Conservation (phyloP, 2,113 vertebrate genomes). For the Zosterops japonicus region DNA sequence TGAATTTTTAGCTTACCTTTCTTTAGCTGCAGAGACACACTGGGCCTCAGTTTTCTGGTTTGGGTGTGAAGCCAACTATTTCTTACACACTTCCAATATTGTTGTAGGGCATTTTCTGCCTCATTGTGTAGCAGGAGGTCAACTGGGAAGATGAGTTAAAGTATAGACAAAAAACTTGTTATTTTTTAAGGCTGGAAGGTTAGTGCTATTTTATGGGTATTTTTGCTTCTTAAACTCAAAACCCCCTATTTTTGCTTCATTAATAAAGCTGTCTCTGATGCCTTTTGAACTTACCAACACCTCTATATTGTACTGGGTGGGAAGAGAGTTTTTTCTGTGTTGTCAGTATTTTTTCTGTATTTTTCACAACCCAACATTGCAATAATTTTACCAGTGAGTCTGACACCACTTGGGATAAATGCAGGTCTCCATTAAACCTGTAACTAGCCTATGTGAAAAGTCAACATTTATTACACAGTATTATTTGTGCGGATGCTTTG, state of each 20-base stretch:
- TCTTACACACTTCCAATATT: neutral
- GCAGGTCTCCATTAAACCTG: conserved; percentile 42
- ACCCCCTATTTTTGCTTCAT: neutral
- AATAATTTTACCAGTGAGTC: conserved; percentile 5
- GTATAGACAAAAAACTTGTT: neutral
- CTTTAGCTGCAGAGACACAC: neutral
- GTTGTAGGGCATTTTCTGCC: neutral
- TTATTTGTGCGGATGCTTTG: neutral
- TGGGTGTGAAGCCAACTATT: neutral
- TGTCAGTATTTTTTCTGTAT: conserved; percentile 11
- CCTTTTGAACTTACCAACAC: neutral
- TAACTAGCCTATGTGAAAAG: conserved; percentile 49
- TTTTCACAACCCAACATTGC: conserved; percentile 41
- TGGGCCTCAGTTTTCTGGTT: neutral
- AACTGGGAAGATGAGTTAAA: neutral
- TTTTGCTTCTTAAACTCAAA: neutral
- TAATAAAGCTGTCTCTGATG: conserved; percentile 8
- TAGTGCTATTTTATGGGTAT: neutral
- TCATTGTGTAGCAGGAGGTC: conserved; percentile 24
- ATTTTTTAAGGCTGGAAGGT: neutral
- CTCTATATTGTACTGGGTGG: neutral
- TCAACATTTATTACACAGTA: conserved; percentile 31
- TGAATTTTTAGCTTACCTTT: neutral
- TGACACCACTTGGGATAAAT: conserved; percentile 40
- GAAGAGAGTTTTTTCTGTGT: conserved; percentile 2